Evolutionary conservation across 2,888 invertebrate species (phyloP).

Genomic region (Eupithecia subfuscata): DNA sequence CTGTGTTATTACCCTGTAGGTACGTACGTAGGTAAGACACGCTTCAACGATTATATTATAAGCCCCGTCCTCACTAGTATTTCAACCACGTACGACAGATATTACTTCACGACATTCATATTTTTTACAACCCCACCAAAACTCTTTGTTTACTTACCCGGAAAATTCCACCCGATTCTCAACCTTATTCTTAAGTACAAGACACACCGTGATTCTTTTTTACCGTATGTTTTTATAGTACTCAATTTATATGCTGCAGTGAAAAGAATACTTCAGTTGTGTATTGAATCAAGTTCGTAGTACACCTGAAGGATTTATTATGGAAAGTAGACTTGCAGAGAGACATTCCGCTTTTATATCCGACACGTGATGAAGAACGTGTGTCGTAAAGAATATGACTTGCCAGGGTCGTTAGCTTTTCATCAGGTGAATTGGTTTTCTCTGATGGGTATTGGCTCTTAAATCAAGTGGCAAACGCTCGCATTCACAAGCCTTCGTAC

Average conservation of each 20-base stretch:
- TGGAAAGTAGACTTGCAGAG: constrained; percentile 31
- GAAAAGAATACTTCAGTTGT: constrained; percentile 44
- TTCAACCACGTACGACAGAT: constrained; percentile 53
- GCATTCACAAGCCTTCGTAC: background rate
- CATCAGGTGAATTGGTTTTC: constrained; percentile 12
- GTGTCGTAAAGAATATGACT: constrained; percentile 23
- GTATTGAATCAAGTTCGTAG: constrained; percentile 45
- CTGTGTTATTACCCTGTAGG: background rate
- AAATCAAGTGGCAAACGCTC: background rate
- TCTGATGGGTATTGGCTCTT: background rate
- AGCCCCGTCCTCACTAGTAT: constrained; percentile 36
- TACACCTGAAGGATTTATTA: constrained; percentile 40
- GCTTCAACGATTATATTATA: constrained; percentile 20
- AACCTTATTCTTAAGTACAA: constrained; percentile 32
- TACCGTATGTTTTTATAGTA: constrained; percentile 53
- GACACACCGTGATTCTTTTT: constrained; percentile 37
- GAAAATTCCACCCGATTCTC: constrained; percentile 23
- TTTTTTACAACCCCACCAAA: constrained; percentile 55
- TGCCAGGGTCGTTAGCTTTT: constrained; percentile 20
- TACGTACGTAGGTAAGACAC: background rate
- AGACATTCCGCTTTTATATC: constrained; percentile 28
- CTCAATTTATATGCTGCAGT: constrained; percentile 51
- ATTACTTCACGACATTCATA: constrained; percentile 57
- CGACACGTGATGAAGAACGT: constrained; percentile 27
- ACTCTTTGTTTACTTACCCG: constrained; percentile 39